Base-by-base conservation (phyloP, 2,888 invertebrate species). In the Zaprionus obscuricornis region DNA sequence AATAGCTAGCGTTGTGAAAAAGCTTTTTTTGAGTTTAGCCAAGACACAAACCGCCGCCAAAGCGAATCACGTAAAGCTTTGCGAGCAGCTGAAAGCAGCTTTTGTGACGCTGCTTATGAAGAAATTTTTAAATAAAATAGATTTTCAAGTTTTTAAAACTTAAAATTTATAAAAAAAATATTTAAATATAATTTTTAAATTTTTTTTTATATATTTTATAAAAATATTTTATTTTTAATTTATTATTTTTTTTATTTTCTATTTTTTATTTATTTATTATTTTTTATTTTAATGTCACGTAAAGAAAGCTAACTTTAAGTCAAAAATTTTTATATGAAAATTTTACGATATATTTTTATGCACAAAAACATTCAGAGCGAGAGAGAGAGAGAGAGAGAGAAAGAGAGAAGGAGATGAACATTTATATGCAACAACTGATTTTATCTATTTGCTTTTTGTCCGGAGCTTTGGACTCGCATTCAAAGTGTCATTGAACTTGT, bases 401-500 rank as follows among this genome's bases (percentile, higher is more conserved):
- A n/a, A n/a, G n/a, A n/a, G n/a, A n/a, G n/a, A n/a, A n/a, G n/a
- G n/a, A n/a, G n/a, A n/a, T n/a, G n/a, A n/a, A 10, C 55, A 16
- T 24, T 14, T 18, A 13, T 11, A 59, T 50, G 50, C 20, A 60
- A 66, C n/a, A 67, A 27, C 16, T 5, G 10, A 20, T 29, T 29
- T 16, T 16, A 3, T 10, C 6, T 10, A 16, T 36, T 0, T 24
- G 11, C 39, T 3, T 37, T 34, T 34, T 46, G 47, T 40, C 42
- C 27, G 52, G 36, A 66, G 47, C 57, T 63, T 52, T 50, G 43
- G 24, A 13, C 16, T n/a, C n/a, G n/a, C 37, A 51, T 47, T 55
- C 39, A 13, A 22, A 4, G 26, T 50, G 77, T 78, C 77, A 73
- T 78, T 78, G 78, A 78, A 77, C 77, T 69, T 14, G n/a, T n/a